phyloP scores from a whole-genome alignment of 2,797 vertebrate genomes.

The Iguana delicatissima region DNA sequence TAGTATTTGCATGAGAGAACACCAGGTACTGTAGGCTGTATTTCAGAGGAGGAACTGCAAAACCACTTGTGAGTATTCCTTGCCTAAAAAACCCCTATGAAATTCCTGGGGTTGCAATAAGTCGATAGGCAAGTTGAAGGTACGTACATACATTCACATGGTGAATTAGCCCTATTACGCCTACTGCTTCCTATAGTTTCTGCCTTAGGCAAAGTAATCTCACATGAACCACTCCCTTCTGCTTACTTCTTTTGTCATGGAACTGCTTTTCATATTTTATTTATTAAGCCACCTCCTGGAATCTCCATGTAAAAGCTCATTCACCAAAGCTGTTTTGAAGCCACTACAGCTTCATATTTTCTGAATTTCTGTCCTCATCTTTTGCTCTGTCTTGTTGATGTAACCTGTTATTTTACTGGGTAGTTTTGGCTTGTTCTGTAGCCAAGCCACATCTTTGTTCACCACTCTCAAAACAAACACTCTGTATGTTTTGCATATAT shows the following conservation, averaged over 20 bases:
- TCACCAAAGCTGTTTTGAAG: conserved; percentile 10
- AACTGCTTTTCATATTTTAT: background rate
- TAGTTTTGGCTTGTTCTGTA: background rate
- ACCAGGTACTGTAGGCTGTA: too few relatives aligned
- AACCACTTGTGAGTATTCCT: too few relatives aligned
- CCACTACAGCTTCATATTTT: background rate
- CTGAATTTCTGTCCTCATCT: background rate
- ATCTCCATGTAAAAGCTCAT: background rate
- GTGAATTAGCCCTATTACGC: background rate
- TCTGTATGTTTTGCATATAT: too few relatives aligned
- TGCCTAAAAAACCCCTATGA: too few relatives aligned
- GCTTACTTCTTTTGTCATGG: background rate
- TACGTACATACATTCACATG: too few relatives aligned
- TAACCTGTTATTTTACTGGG: background rate
- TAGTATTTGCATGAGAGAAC: too few relatives aligned
- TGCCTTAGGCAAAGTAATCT: background rate
- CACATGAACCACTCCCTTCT: background rate
- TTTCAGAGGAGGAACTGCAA: too few relatives aligned
- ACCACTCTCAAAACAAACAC: background rate
- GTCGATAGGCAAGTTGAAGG: too few relatives aligned
- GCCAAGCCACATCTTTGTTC: background rate
- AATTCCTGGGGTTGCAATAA: too few relatives aligned
- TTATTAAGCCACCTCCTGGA: background rate
- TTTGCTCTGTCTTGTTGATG: background rate
- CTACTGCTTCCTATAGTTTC: background rate